Conservation (phyloP, 2,797 vertebrate genomes). For the Dicrostonyx torquatus region DNA sequence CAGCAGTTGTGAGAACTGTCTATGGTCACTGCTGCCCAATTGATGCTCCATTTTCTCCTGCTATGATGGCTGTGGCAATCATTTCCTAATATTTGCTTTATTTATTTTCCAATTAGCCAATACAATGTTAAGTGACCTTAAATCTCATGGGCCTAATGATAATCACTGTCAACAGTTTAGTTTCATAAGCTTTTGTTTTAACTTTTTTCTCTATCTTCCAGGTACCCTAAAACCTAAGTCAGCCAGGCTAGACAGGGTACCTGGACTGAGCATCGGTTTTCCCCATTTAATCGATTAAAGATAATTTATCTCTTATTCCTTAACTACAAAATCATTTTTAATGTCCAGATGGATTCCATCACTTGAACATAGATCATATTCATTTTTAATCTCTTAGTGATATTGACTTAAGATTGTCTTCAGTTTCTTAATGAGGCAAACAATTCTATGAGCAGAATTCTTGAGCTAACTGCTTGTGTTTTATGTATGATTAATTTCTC, state of each 20-base stretch:
- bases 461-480: neutral
- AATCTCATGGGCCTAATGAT: too few relatives aligned
- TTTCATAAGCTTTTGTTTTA: neutral
- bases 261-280: rapidly evolving
- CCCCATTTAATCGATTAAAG: neutral
- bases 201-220: neutral
- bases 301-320: rapidly evolving
- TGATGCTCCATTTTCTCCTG: neutral
- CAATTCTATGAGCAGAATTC: neutral
- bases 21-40: constrained; percentile 6
- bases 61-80: rapidly evolving
- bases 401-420: neutral
- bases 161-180: neutral
- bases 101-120: neutral
- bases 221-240: neutral
- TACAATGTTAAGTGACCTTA: neutral
- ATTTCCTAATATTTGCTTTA: neutral
- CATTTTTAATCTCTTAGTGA: neutral
- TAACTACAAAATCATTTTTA: neutral
- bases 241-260: rapidly evolving
- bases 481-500: neutral
- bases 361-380: rapidly evolving
- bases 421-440: neutral
- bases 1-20: constrained; percentile 41
- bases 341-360: too few relatives aligned